Conservation (phyloP, 2,888 invertebrate genomes). For the Drosophila vallismaia region DNA sequence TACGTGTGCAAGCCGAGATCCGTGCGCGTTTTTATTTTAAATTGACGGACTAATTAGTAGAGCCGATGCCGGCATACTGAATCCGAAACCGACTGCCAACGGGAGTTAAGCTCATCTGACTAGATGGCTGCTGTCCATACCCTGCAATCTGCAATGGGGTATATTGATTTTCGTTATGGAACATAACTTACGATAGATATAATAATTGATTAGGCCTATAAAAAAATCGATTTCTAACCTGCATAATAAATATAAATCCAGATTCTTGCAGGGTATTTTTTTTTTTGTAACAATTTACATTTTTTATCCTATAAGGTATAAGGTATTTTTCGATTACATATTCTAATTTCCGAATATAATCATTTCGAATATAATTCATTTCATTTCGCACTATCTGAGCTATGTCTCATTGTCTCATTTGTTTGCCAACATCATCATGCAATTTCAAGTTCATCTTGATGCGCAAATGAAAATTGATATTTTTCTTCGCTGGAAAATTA, state of each 20-base stretch:
- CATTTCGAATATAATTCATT: no score
- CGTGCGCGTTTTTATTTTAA: slow-evolving; percentile 51
- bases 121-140: slow-evolving; percentile 28
- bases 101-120: slow-evolving; percentile 36
- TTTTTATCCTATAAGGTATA: no score
- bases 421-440: slow-evolving; percentile 11
- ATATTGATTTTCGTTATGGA: not conserved
- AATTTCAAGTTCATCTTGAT: slow-evolving; percentile 53
- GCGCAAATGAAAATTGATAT: slow-evolving; percentile 35
- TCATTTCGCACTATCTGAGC: slow-evolving; percentile 61
- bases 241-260: no score
- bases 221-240: no score
- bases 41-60: slow-evolving; percentile 73
- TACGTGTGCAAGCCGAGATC: not conserved
- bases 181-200: no score
- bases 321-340: no score
- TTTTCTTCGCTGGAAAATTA: slow-evolving; percentile 15
- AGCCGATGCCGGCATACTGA: slow-evolving; percentile 73
- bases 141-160: slow-evolving; percentile 16
- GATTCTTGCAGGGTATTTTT: no score
- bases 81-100: slow-evolving; percentile 25
- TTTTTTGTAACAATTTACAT: no score
- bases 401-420: slow-evolving; percentile 10
- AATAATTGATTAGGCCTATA: no score
- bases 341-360: not conserved